These are phyloP conservation scores for Ips nitidus DNA, from an alignment of 1,140 invertebrate species.

Conservation along the genomic window DNA sequence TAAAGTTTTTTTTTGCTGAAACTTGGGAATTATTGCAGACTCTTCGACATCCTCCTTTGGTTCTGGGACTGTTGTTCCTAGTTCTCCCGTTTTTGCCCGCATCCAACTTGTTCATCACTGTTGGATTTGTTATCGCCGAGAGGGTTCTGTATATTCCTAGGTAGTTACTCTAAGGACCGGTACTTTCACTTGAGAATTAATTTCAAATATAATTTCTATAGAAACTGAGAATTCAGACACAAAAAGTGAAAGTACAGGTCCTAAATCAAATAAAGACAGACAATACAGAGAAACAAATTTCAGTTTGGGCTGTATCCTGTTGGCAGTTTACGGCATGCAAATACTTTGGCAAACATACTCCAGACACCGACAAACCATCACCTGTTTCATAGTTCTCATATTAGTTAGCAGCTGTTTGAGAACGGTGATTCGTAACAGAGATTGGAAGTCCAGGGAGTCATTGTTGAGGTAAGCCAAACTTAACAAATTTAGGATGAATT, in stretches of 20 bases:
- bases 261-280: no score
- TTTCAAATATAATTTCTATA: no score
- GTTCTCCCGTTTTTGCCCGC: slow-evolving; percentile 84
- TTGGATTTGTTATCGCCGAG: slow-evolving; percentile 90
- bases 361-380: slow-evolving; percentile 54
- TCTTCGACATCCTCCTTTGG: slow-evolving; percentile 64
- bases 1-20: background rate
- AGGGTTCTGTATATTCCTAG: slow-evolving; percentile 89
- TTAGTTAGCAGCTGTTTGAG: slow-evolving; percentile 63
- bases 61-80: slow-evolving; percentile 66
- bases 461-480: slow-evolving; percentile 62
- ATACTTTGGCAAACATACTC: slow-evolving; percentile 59
- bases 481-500: background rate
- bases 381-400: slow-evolving; percentile 59
- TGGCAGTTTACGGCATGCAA: slow-evolving; percentile 65
- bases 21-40: slow-evolving; percentile 51
- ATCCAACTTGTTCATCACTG: slow-evolving; percentile 83
- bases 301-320: slow-evolving; percentile 68
- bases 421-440: slow-evolving; percentile 70
- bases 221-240: no score
- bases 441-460: slow-evolving; percentile 78
- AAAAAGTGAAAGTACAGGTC: no score
- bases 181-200: background rate
- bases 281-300: slow-evolving; percentile 38
- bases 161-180: slow-evolving; percentile 54